Evolutionary conservation across 2,888 invertebrate species (phyloP), one percentile per base, ranked within the genome.

Genomic region (Himalopsyche japonica): DNA sequence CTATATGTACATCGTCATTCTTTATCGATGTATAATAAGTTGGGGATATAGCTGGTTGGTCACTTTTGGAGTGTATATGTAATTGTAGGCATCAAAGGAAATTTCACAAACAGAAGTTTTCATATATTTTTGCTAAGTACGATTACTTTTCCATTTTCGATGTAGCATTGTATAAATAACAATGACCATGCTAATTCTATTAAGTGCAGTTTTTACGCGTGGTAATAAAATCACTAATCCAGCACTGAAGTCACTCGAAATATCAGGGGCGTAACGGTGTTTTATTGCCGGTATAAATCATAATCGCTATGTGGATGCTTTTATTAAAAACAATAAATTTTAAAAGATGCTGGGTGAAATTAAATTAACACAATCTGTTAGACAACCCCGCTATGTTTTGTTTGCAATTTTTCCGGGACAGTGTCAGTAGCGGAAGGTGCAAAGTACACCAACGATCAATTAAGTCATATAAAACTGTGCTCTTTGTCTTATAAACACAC

Each of bases 321-420:
- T 86, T 86, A 86, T 86, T 86, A 86, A 86, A 86, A 86, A 86
- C 86, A 85, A 86, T 86, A 86, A 86, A 86, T 86, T 86, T 79
- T 80, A 81, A 79, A 79, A 84, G 86, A 85, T 84, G 81, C 80
- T 76, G 78, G 82, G 79, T 18, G 81, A 48, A 84, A 86, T 85
- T 86, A 84, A 84, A 81, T 85, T 82, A 84, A 83, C 82, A 83
- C 81, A 82, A 80, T 84, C 80, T 82, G 81, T 78, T 49, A 57
- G 37, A 57, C 20, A 57, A 20, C 57, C 57, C 57, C 57, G 57
- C 57, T 57, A 57, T 57, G 57, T 57, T 57, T 57, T 20, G 20
- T 57, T 57, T 57, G 57, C 57, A 24, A 20, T 57, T 57, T 57
- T 57, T 57, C 57, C 57, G n/a, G 57, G 7, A 5, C n/a, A 24